Conservation (phyloP, 2,888 invertebrate genomes). For the Drosophila robusta region DNA sequence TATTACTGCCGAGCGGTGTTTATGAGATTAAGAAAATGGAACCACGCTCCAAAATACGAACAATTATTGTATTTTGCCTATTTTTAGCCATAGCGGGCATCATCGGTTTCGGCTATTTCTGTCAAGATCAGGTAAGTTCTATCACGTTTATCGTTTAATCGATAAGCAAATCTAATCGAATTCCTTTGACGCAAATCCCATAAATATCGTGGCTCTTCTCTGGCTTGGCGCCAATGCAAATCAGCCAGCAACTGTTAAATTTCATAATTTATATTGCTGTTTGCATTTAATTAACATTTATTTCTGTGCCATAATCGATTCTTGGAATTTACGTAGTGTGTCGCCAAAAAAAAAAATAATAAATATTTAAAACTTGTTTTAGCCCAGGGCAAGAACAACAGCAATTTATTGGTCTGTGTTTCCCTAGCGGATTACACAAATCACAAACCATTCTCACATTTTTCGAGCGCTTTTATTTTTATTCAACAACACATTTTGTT, state of each 20-base stretch:
- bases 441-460: constrained; percentile 19
- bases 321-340: constrained; percentile 18
- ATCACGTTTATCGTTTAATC: constrained; percentile 8
- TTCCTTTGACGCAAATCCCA: constrained; percentile 35
- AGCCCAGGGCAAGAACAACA: constrained; percentile 14
- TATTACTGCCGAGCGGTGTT: constrained; percentile 91
- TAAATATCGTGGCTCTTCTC: constrained; percentile 36
- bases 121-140: constrained; percentile 91
- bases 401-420: constrained; percentile 54
- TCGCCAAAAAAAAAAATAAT: constrained; percentile 9
- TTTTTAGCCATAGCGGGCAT: constrained; percentile 93
- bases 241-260: constrained; percentile 51
- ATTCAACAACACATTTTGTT: constrained; percentile 35
- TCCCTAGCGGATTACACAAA: constrained; percentile 48
- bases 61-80: constrained; percentile 92
- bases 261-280: constrained; percentile 68
- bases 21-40: constrained; percentile 95
- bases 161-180: constrained; percentile 18
- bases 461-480: constrained; percentile 8
- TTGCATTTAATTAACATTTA: constrained; percentile 59
- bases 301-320: constrained; percentile 30
- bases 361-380: constrained; percentile 52
- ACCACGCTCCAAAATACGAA: constrained; percentile 92
- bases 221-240: constrained; percentile 77
- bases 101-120: constrained; percentile 95